Conservation (phyloP, 2,797 vertebrate genomes). For the Xenopus petersii region DNA sequence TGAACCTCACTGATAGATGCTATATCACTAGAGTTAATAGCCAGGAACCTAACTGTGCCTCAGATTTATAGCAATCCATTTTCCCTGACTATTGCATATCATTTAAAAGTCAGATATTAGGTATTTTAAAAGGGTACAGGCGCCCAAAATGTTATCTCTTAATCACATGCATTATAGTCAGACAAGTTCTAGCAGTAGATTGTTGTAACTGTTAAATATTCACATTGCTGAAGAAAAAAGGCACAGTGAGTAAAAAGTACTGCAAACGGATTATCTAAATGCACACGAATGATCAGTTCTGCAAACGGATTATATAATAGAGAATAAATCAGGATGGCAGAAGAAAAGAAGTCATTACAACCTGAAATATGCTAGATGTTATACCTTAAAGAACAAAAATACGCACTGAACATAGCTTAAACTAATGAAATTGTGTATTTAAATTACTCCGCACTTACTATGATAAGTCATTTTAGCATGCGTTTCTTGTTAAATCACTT, state of each 20-base stretch:
- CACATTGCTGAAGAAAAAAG: background rate
- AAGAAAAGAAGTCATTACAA: background rate
- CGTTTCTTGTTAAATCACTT: background rate
- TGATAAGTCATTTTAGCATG: background rate
- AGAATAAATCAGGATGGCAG: background rate
- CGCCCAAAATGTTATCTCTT: background rate
- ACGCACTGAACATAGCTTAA: background rate
- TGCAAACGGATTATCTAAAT: too few species aligned
- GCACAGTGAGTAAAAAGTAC: too few species aligned
- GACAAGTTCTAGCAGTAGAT: background rate
- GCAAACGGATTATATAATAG: background rate
- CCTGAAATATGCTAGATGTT: background rate
- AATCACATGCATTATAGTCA: background rate
- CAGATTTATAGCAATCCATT: constrained; percentile 13
- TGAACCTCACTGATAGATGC: constrained; percentile 4
- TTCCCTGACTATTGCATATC: constrained; percentile 4
- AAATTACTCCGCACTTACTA: background rate
- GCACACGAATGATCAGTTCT: too few species aligned
- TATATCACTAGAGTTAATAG: constrained; percentile 19
- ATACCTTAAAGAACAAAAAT: background rate
- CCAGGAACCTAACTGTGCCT: background rate
- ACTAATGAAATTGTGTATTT: background rate
- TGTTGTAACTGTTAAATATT: background rate
- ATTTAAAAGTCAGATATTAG: constrained; percentile 7
- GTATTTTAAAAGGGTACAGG: constrained; percentile 18